Evolutionary conservation across 2,797 vertebrate species (phyloP).

Genomic region (Myotis daubentonii): DNA sequence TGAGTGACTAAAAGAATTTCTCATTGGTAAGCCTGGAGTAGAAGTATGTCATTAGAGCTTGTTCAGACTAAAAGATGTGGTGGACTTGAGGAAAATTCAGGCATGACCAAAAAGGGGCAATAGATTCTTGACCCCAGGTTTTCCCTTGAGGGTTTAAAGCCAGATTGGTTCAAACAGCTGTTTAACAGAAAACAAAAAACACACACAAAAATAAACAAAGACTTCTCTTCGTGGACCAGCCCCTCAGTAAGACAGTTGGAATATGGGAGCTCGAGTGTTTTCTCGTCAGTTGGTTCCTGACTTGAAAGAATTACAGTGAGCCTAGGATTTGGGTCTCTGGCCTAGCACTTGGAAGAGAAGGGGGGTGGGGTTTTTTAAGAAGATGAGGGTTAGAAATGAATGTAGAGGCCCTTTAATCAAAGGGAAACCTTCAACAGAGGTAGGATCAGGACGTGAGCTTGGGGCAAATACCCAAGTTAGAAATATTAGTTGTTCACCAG

Average conservation of each 20-base stretch:
- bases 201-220: background rate
- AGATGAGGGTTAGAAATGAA: conserved; percentile 16
- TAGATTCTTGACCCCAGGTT: conserved; percentile 15
- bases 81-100: conserved; percentile 3
- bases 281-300: conserved; percentile 23
- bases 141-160: conserved; percentile 48
- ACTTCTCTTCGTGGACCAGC: background rate
- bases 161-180: conserved; percentile 42
- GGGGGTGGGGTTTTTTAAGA: background rate
- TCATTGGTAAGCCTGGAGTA: background rate
- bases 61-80: background rate
- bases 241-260: background rate
- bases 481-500: conserved; percentile 24
- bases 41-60: conserved; percentile 19
- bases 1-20: conserved; percentile 30
- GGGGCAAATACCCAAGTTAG: background rate
- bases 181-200: background rate
- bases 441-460: conserved; percentile 17
- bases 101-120: background rate
- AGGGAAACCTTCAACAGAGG: conserved; percentile 5
- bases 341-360: background rate
- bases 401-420: background rate
- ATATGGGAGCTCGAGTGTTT: background rate
- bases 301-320: conserved; percentile 33
- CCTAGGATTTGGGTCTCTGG: background rate